These are phyloP conservation scores for Patella depressa DNA, from an alignment of 2,888 invertebrate genomes.

Conservation along the genomic window DNA sequence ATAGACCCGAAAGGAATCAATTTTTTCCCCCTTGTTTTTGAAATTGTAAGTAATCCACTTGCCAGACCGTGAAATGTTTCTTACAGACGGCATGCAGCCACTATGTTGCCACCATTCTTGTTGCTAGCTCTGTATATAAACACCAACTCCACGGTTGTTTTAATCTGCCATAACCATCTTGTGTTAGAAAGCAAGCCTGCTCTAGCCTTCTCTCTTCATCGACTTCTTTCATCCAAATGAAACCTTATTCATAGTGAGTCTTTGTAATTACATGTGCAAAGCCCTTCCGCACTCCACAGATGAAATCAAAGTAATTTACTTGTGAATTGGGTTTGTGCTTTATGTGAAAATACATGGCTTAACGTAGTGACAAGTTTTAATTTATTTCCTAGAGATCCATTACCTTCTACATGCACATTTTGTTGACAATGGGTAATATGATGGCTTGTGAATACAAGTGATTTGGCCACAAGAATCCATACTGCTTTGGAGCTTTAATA, in stretches of 20 bases:
- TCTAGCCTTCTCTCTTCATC: constrained; percentile 13
- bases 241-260: constrained; percentile 24
- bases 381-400: constrained; percentile 41
- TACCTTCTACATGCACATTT: constrained; percentile 34
- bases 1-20: too few relatives aligned
- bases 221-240: constrained; percentile 24
- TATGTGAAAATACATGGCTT: constrained; percentile 44
- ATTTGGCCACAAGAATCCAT: constrained; percentile 33
- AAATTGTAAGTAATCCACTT: too few relatives aligned
- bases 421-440: constrained; percentile 40
- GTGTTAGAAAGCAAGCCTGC: too few relatives aligned
- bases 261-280: constrained; percentile 38
- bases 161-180: too few relatives aligned
- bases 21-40: too few relatives aligned
- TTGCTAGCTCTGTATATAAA: too few relatives aligned
- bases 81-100: too few relatives aligned
- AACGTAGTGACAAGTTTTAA: constrained; percentile 43
- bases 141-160: too few relatives aligned
- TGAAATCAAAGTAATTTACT: constrained; percentile 42
- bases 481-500: constrained; percentile 33
- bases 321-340: constrained; percentile 44
- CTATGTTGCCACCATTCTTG: too few relatives aligned
- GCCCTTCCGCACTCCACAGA: constrained; percentile 27
- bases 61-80: too few relatives aligned
- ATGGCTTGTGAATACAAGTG: constrained; percentile 32